phyloP scores from a whole-genome alignment of 2,888 invertebrate species.

The Eristalis arbustorum region DNA sequence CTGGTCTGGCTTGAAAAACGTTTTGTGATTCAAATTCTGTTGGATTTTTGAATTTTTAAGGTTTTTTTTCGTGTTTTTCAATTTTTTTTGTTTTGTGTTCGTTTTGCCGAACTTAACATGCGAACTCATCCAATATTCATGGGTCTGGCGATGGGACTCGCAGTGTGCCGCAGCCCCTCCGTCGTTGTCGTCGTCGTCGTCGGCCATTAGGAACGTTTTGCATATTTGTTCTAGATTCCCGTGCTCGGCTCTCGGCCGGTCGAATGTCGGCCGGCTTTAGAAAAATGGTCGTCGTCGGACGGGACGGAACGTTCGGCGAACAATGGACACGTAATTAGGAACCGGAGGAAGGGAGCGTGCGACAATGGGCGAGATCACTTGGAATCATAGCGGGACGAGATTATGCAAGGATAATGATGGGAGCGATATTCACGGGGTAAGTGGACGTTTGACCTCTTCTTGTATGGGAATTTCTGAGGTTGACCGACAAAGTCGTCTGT shows the following conservation, averaged over 20 bases:
- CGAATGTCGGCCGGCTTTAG: not conserved
- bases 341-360: conserved; percentile 12
- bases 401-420: conserved; percentile 67
- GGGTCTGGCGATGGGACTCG: not conserved
- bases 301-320: conserved; percentile 23
- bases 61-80: not conserved
- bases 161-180: not conserved
- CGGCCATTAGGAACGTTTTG: conserved; percentile 7
- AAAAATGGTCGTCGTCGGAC: not conserved
- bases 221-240: conserved; percentile 3
- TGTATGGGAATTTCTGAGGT: conserved; percentile 39
- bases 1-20: not conserved
- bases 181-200: not conserved
- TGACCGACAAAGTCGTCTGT: not conserved
- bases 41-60: conserved; percentile 24
- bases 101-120: conserved; percentile 31
- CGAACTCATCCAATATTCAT: conserved; percentile 60
- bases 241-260: not conserved
- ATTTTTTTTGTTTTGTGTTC: not conserved
- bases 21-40: conserved; percentile 43
- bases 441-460: conserved; percentile 59
- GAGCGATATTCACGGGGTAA: conserved; percentile 36
- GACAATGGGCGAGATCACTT: conserved; percentile 57
- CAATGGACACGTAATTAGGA: conserved; percentile 67
- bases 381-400: conserved; percentile 63